These are phyloP conservation scores for Chaetogeoica ovagalla DNA, from an alignment of 2,888 invertebrate species.

Conservation along the genomic window DNA sequence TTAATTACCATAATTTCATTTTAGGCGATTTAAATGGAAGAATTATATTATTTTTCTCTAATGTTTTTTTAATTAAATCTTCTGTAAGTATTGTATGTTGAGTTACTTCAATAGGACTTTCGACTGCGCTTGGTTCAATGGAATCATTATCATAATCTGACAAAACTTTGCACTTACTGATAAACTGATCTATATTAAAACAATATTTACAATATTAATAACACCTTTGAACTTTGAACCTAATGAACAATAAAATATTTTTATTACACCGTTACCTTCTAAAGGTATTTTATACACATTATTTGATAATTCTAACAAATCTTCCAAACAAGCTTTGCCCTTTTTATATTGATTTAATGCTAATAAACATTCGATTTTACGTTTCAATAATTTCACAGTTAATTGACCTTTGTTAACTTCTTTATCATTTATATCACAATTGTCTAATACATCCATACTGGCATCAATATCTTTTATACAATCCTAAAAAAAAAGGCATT, in stretches of 20 bases:
- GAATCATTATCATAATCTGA: neutral
- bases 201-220: neutral
- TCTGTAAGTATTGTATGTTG: neutral
- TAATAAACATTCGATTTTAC: slow-evolving; percentile 56
- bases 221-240: neutral
- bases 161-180: slow-evolving; percentile 19
- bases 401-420: slow-evolving; percentile 62
- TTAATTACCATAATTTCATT: slow-evolving; percentile 52
- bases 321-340: neutral
- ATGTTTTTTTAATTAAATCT: slow-evolving; percentile 21
- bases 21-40: slow-evolving; percentile 52
- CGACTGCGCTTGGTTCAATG: neutral
- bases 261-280: neutral
- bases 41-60: slow-evolving; percentile 25
- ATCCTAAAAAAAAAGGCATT: slow-evolving; percentile 60
- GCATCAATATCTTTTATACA: slow-evolving; percentile 68
- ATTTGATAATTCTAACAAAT: slow-evolving; percentile 6
- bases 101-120: neutral
- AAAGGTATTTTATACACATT: slow-evolving; percentile 44
- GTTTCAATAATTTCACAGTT: slow-evolving; percentile 59
- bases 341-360: slow-evolving; percentile 7
- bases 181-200: slow-evolving; percentile 21
- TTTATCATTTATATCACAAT: slow-evolving; percentile 63
- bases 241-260: neutral
- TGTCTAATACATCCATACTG: slow-evolving; percentile 63